Percentiles rank a stretch among this genome's conserved stretches.
These are phyloP conservation scores for Dicycla oo DNA, from an alignment of 2,888 invertebrate species.

Conservation along the genomic window DNA sequence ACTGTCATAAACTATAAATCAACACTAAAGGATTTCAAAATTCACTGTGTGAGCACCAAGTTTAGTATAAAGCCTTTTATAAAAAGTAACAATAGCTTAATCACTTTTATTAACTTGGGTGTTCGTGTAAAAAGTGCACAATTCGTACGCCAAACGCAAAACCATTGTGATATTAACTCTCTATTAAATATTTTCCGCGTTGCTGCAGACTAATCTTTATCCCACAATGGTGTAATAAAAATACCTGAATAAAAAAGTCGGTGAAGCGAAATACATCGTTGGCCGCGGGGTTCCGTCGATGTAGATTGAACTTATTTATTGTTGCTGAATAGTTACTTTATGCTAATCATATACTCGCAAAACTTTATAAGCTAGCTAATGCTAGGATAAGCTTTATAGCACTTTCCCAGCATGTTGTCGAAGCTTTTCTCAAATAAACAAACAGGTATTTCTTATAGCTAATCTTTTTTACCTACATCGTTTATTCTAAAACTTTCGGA, in stretches of 20 bases:
- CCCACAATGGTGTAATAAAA: slow-evolving; percentile 85
- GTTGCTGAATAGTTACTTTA: slow-evolving; percentile 8
- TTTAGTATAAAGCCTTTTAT: slow-evolving; percentile 9
- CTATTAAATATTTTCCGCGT: slow-evolving; percentile 86
- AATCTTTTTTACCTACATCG: not conserved
- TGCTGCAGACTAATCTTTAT: slow-evolving; percentile 82
- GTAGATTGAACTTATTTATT: slow-evolving; percentile 24
- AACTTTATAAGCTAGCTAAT: slow-evolving; percentile 12
- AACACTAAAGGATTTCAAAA: slow-evolving; percentile 14
- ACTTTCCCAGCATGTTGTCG: not conserved
- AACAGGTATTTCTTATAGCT: not conserved
- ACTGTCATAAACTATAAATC: slow-evolving; percentile 21
- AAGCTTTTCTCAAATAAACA: not conserved
- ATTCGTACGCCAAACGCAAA: slow-evolving; percentile 68
- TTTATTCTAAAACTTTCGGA: not conserved
- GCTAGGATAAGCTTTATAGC: slow-evolving; percentile 1
- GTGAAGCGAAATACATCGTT: slow-evolving; percentile 31
- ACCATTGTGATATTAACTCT: slow-evolving; percentile 81
- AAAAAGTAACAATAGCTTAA: slow-evolving; percentile 66
- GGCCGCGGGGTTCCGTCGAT: slow-evolving; percentile 47
- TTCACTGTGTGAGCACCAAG: slow-evolving; percentile 8
- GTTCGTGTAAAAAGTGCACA: slow-evolving; percentile 72
- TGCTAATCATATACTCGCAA: slow-evolving; percentile 3
- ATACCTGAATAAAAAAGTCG: slow-evolving; percentile 77
- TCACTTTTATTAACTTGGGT: slow-evolving; percentile 70